Conservation (phyloP, 2,113 vertebrate genomes). For the Uria aalge region DNA sequence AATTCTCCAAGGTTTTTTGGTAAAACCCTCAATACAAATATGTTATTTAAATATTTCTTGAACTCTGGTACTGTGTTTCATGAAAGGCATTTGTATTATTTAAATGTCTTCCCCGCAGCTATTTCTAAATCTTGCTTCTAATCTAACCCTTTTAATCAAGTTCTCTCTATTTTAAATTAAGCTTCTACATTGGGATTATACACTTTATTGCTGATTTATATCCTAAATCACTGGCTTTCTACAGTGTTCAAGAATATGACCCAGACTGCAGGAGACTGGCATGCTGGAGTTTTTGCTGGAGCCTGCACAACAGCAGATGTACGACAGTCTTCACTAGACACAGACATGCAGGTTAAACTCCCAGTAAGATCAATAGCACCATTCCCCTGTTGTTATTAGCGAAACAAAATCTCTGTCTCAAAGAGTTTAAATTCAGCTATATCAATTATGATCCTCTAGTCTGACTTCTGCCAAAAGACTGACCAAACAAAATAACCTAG, state of each 20-base stretch:
- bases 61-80: neutral
- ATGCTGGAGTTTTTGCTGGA: neutral
- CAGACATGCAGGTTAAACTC: neutral
- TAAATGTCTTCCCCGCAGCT: neutral
- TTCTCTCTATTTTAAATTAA: conserved; percentile 10
- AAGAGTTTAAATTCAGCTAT: neutral
- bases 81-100: conserved; percentile 4
- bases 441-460: neutral
- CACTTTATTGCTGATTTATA: neutral
- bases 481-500: neutral
- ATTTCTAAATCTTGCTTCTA: neutral
- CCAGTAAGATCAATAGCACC: neutral
- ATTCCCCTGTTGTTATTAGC: neutral
- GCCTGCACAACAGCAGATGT: neutral
- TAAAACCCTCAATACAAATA: neutral
- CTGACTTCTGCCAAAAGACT: neutral
- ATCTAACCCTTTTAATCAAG: neutral
- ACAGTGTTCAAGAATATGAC: neutral
- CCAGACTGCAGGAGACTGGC: neutral
- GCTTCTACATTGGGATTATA: neutral
- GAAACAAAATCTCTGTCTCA: neutral
- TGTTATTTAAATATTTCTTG: conserved; percentile 1
- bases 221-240: neutral
- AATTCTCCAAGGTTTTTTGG: neutral
- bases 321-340: neutral